These are phyloP conservation scores for Cyrtonyx montezumae DNA, from an alignment of 2,113 vertebrate species.

Conservation along the genomic window DNA sequence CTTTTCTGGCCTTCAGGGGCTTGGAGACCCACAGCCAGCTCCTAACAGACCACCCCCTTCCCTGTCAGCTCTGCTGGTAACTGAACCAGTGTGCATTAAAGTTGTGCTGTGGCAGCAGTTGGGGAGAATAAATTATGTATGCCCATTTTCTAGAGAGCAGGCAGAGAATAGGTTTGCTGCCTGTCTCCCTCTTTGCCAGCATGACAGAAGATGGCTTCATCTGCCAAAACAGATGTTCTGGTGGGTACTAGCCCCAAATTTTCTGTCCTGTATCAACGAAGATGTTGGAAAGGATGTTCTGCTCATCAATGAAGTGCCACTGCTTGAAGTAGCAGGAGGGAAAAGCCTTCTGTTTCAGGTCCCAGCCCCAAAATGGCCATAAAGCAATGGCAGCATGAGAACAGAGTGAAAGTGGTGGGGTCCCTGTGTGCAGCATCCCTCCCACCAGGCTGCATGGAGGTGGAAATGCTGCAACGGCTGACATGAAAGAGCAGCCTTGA, in stretches of 20 bases:
- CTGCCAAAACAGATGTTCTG: not conserved
- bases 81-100: constrained; percentile 21
- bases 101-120: constrained; percentile 43
- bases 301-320: not conserved
- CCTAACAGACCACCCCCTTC: not conserved
- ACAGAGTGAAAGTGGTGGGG: rapidly evolving
- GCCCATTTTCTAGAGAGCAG: constrained; percentile 30
- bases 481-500: not conserved
- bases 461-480: not conserved
- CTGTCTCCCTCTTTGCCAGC: not conserved
- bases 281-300: not conserved
- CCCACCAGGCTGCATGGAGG: not conserved
- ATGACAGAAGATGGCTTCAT: not conserved
- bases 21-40: constrained; percentile 27
- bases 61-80: constrained; percentile 58
- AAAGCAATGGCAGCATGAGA: not conserved
- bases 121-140: constrained; percentile 74
- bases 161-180: constrained; percentile 10
- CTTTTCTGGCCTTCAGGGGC: constrained; percentile 53
- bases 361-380: not conserved
- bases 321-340: not conserved
- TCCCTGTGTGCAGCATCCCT: not conserved
- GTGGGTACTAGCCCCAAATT: not conserved
- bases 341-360: not conserved
- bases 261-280: not conserved